Evolutionary conservation across 2,797 vertebrate genomes (phyloP).

Genomic region (Darevskia nairensis): DNA sequence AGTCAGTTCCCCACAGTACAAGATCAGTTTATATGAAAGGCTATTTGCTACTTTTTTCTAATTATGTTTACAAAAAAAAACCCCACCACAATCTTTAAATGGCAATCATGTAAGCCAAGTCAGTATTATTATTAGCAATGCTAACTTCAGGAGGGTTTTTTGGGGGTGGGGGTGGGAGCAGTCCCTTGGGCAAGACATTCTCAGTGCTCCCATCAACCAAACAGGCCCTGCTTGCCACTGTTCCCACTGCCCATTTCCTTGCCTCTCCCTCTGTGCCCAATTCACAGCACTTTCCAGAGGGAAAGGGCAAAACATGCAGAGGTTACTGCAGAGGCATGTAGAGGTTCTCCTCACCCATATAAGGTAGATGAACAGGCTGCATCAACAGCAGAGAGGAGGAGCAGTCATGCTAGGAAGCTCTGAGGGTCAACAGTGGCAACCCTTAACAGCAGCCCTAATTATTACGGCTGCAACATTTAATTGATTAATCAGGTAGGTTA

Average conservation of each 20-base stretch:
- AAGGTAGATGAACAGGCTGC: no score
- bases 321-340: no score
- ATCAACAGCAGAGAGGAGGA: no score
- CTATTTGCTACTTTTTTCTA: not conserved
- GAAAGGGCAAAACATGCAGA: not conserved
- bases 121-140: not conserved
- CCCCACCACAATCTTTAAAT: not conserved
- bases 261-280: not conserved
- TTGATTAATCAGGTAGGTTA: no score
- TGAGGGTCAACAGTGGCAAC: no score
- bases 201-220: not conserved
- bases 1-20: not conserved
- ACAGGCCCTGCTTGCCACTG: not conserved
- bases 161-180: no score
- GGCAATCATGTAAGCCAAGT: not conserved
- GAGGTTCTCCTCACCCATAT: no score
- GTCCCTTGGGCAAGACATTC: not conserved
- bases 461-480: no score
- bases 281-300: not conserved
- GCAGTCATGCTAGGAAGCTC: no score
- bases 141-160: no score
- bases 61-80: not conserved
- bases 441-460: no score
- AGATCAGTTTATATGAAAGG: not conserved
- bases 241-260: not conserved